A percentile compares a stretch with the other conserved stretches of the same genome.
Conservation (phyloP, 2,113 vertebrate species). For the Cercocebus atys region DNA sequence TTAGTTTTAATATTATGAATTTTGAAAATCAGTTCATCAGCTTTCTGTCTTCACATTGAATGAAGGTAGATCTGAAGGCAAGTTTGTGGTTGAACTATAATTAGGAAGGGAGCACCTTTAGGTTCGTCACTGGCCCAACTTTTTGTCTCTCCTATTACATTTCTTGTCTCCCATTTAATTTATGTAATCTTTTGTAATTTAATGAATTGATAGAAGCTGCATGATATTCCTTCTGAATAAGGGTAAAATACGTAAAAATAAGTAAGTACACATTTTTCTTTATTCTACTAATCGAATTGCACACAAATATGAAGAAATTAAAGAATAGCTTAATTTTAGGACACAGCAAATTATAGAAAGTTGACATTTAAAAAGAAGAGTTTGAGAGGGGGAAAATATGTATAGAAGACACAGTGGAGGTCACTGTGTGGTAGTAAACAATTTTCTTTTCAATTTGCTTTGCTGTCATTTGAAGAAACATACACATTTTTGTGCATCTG, state of each 20-base stretch:
- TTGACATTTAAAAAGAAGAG: neutral
- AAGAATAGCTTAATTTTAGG: neutral
- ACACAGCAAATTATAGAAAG: neutral
- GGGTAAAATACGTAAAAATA: neutral
- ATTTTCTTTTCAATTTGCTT: neutral
- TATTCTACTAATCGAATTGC: neutral
- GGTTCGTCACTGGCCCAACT: neutral
- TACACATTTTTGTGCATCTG: neutral
- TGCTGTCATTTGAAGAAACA: neutral
- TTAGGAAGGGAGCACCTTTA: neutral
- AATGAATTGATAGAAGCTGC: neutral
- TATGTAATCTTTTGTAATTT: neutral
- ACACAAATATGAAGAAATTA: neutral
- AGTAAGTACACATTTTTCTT: neutral
- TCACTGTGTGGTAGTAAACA: neutral
- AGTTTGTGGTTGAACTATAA: neutral
- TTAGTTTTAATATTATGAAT: neutral
- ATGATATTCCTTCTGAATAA: neutral
- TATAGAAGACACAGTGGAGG: neutral
- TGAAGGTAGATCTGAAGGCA: neutral
- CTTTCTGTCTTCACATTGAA: neutral
- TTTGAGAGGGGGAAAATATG: neutral
- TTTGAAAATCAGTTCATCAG: neutral
- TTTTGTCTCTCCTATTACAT: neutral
- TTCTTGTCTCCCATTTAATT: neutral